A percentile compares a stretch with the other conserved stretches of the same genome.
phyloP scores from a whole-genome alignment of 2,888 invertebrate genomes.

The Apoda limacodes region DNA sequence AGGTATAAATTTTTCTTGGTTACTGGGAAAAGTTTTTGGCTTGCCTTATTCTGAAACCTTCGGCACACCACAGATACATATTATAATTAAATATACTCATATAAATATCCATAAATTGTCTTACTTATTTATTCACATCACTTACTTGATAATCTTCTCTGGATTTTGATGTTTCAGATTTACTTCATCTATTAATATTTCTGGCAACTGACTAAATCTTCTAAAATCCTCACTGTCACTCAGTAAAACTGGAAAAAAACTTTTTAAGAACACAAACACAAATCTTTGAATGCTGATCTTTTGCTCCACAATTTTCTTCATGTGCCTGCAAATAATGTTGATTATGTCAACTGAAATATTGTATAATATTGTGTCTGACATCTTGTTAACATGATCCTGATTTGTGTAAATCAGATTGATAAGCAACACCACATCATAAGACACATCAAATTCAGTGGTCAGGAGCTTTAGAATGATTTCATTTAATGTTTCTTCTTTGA shows the following conservation, averaged over 20 bases:
- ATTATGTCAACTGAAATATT: slow-evolving; percentile 51
- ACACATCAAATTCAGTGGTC: slow-evolving; percentile 43
- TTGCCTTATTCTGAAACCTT: no score
- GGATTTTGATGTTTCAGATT: slow-evolving; percentile 68
- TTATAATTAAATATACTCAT: background rate
- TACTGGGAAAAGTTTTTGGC: no score
- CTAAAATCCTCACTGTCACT: slow-evolving; percentile 52
- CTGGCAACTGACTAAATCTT: slow-evolving; percentile 64
- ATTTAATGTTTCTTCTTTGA: slow-evolving; percentile 73
- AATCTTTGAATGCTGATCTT: slow-evolving; percentile 71
- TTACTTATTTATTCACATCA: slow-evolving; percentile 12
- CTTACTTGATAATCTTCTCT: slow-evolving; percentile 69
- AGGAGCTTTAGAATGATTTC: slow-evolving; percentile 66
- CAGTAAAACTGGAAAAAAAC: slow-evolving; percentile 61
- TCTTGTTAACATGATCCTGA: slow-evolving; percentile 60
- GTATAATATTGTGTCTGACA: slow-evolving; percentile 64
- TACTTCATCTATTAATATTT: slow-evolving; percentile 70
- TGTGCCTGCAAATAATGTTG: slow-evolving; percentile 40
- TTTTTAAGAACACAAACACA: slow-evolving; percentile 65
- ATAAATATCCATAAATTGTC: background rate
- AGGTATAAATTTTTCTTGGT: no score
- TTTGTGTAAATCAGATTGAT: slow-evolving; percentile 78
- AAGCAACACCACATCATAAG: slow-evolving; percentile 73
- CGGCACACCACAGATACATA: no score
- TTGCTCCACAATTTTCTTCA: slow-evolving; percentile 65